Evolutionary conservation across 2,113 vertebrate species (phyloP).

Genomic region (Petromus typicus): DNA sequence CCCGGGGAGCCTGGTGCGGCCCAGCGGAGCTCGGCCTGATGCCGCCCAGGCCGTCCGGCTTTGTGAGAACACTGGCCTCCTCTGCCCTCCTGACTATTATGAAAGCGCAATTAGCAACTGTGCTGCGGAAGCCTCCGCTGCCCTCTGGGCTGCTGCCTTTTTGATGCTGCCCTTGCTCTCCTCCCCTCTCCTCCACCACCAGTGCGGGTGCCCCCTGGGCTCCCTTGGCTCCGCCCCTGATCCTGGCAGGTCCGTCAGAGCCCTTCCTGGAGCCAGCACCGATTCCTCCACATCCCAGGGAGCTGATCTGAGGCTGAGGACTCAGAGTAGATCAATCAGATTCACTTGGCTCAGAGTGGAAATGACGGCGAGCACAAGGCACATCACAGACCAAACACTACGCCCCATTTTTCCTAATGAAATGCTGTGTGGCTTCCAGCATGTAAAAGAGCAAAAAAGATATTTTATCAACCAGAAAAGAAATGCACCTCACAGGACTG

Average conservation of each 20-base stretch:
- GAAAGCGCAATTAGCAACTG: constrained; percentile 83
- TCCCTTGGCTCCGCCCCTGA: background rate
- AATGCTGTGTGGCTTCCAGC: background rate
- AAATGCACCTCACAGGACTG: background rate
- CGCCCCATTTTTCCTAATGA: background rate
- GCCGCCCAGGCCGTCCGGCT: constrained; percentile 72
- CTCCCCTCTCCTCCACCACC: constrained; percentile 26
- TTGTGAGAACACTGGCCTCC: constrained; percentile 78
- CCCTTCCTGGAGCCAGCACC: background rate
- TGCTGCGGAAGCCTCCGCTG: constrained; percentile 60
- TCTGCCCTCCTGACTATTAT: constrained; percentile 80
- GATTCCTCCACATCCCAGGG: background rate
- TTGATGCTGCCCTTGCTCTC: background rate
- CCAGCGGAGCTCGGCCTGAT: constrained; percentile 81
- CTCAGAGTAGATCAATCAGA: background rate
- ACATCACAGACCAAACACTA: rapidly evolving
- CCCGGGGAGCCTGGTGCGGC: constrained; percentile 86
- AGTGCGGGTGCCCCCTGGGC: background rate
- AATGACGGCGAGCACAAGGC: background rate
- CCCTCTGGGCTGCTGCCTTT: constrained; percentile 73
- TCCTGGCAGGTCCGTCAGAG: background rate
- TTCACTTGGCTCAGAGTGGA: background rate
- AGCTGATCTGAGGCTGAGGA: background rate
- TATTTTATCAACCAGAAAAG: background rate
- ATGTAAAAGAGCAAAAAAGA: background rate